Evolutionary conservation across 2,113 vertebrate genomes (phyloP).

Genomic region (Lonchura striata): DNA sequence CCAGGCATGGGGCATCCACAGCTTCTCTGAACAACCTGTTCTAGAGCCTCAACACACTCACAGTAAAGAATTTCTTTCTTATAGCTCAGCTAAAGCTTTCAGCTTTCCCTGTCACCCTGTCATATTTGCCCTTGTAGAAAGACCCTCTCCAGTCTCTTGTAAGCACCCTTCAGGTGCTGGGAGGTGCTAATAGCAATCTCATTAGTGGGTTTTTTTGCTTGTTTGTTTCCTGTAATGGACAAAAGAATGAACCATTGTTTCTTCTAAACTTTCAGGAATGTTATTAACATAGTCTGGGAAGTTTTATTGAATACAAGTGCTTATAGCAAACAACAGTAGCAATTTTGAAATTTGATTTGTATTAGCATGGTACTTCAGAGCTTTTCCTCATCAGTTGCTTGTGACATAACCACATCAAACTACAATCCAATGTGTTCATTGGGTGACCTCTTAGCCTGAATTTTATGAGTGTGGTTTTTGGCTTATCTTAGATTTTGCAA

Average conservation of each 20-base stretch:
- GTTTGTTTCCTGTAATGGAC: not conserved
- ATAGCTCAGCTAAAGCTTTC: not conserved
- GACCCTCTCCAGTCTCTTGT: not conserved
- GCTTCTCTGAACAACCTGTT: not conserved
- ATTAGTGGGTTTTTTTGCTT: not conserved
- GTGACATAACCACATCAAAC: not conserved
- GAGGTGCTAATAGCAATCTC: not conserved
- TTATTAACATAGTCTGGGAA: not conserved
- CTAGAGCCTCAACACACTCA: not conserved
- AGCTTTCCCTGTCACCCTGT: not conserved
- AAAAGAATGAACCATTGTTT: not conserved
- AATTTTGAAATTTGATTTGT: not conserved
- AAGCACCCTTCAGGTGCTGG: not conserved
- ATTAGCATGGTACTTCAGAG: not conserved
- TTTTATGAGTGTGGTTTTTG: not conserved
- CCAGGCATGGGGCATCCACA: not conserved
- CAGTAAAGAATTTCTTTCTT: not conserved
- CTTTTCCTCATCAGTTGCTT: not conserved
- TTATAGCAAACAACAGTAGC: not conserved
- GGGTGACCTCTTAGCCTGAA: not conserved
- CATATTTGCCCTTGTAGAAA: too few species aligned
- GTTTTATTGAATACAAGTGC: not conserved
- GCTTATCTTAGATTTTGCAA: slow-evolving; percentile 1
- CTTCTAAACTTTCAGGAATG: not conserved
- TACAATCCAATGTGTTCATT: not conserved